Percentiles rank a stretch among this genome's conserved stretches.
These are phyloP conservation scores for Phylloscopus trochilus DNA, from an alignment of 2,113 vertebrate genomes.

Conservation along the genomic window DNA sequence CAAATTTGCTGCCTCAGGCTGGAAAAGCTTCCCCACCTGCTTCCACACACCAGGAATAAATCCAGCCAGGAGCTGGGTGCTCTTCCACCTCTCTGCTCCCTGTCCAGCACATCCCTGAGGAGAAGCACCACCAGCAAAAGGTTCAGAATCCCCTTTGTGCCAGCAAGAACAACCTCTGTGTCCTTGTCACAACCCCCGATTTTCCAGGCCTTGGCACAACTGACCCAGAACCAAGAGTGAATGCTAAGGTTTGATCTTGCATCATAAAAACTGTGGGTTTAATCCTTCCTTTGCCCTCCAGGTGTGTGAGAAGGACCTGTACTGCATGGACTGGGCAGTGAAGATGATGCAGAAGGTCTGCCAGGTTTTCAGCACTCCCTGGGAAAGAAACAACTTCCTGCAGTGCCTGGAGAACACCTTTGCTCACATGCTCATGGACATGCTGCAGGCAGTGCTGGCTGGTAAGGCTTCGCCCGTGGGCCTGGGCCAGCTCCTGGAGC, in stretches of 20 bases:
- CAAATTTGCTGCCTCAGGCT: neutral
- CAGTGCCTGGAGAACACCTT: slow-evolving; percentile 82
- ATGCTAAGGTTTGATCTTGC: neutral
- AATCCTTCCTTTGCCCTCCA: neutral
- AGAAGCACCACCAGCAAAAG: neutral
- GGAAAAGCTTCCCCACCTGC: neutral
- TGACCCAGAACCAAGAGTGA: accelerated
- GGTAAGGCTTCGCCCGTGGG: slow-evolving; percentile 60
- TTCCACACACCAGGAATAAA: neutral
- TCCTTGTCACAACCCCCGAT: neutral
- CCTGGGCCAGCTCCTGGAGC: neutral
- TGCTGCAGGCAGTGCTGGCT: slow-evolving; percentile 72
- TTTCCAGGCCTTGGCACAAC: neutral
- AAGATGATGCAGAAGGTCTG: slow-evolving; percentile 85
- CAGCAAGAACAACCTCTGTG: neutral
- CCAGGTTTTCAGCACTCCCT: slow-evolving; percentile 68
- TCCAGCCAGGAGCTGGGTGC: neutral
- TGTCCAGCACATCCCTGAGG: neutral
- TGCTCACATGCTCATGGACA: slow-evolving; percentile 77
- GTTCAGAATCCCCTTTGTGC: neutral
- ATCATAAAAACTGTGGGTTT: neutral
- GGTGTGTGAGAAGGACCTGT: slow-evolving; percentile 91
- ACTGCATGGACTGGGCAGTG: slow-evolving; percentile 87
- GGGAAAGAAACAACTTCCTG: slow-evolving; percentile 80
- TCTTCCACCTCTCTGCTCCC: neutral